Percentiles rank a stretch among this genome's conserved stretches.
Conservation (phyloP, 2,888 invertebrate genomes). For the Calameuta idolon region DNA sequence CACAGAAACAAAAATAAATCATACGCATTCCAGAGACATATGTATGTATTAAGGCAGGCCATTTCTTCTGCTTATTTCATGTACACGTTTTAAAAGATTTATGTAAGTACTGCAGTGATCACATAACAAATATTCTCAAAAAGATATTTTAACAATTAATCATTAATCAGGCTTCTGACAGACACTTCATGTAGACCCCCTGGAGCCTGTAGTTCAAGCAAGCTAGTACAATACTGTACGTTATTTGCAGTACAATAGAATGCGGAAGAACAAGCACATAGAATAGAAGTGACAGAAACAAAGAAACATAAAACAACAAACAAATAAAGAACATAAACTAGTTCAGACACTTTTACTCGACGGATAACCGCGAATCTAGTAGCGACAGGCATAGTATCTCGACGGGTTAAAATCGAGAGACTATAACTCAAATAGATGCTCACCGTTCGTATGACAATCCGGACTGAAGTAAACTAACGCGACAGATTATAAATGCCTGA, state of each 20-base stretch:
- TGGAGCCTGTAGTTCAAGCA: neutral
- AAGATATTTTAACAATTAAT: neutral
- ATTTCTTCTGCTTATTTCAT: neutral
- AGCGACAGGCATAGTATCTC: neutral
- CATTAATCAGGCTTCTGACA: neutral
- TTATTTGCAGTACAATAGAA: neutral
- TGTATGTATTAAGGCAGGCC: neutral
- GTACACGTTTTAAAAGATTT: neutral
- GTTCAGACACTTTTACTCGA: conserved; percentile 11
- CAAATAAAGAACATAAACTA: neutral
- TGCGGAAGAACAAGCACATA: neutral
- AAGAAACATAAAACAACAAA: neutral
- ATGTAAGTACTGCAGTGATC: neutral
- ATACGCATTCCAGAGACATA: neutral
- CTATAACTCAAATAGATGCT: neutral
- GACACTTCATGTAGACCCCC: neutral
- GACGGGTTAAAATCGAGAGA: neutral
- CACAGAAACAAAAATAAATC: neutral
- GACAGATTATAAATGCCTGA: neutral
- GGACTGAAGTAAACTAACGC: neutral
- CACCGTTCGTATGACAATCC: neutral
- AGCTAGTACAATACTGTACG: neutral
- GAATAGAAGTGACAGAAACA: neutral
- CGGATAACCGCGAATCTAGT: conserved; percentile 24
- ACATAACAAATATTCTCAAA: neutral